Conservation (phyloP, 2,797 vertebrate species). For the Ptychadena robeensis region DNA sequence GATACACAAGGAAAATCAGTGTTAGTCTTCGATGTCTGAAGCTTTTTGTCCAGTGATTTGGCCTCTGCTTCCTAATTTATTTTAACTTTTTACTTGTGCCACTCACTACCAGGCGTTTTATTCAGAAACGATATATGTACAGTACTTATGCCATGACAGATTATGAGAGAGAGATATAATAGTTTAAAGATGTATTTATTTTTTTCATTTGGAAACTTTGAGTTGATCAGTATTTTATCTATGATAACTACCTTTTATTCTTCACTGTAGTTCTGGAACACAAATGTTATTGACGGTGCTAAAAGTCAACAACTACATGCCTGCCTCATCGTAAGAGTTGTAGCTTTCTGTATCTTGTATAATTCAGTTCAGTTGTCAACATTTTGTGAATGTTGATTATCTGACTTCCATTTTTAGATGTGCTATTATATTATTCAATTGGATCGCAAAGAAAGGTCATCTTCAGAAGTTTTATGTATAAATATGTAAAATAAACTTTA, state of each 20-base stretch:
- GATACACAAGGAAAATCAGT: constrained; percentile 79
- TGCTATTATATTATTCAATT: constrained; percentile 86
- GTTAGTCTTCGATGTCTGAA: constrained; percentile 89
- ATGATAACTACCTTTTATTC: constrained; percentile 87
- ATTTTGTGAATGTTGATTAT: constrained; percentile 97
- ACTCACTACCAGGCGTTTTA: constrained; percentile 92
- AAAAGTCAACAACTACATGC: constrained; percentile 90
- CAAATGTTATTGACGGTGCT: constrained; percentile 97
- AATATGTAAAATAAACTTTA: constrained; percentile 99
- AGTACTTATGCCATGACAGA: constrained; percentile 77
- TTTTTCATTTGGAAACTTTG: constrained; percentile 81
- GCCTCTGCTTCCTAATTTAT: constrained; percentile 94
- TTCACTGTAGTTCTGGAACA: constrained; percentile 92
- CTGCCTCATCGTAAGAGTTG: constrained; percentile 95
- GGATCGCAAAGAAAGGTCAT: constrained; percentile 87
- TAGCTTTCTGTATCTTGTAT: constrained; percentile 89
- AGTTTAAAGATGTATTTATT: constrained; percentile 79
- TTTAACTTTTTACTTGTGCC: constrained; percentile 91
- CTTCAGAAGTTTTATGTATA: constrained; percentile 96
- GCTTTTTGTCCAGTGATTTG: constrained; percentile 93
- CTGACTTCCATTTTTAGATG: constrained; percentile 92
- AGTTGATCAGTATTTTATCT: constrained; percentile 89
- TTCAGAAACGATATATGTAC: constrained; percentile 76
- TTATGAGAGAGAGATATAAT: constrained; percentile 71
- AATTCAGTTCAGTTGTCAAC: constrained; percentile 92